Conservation (phyloP, 2,888 invertebrate genomes). For the Dysmachus trigonus region DNA sequence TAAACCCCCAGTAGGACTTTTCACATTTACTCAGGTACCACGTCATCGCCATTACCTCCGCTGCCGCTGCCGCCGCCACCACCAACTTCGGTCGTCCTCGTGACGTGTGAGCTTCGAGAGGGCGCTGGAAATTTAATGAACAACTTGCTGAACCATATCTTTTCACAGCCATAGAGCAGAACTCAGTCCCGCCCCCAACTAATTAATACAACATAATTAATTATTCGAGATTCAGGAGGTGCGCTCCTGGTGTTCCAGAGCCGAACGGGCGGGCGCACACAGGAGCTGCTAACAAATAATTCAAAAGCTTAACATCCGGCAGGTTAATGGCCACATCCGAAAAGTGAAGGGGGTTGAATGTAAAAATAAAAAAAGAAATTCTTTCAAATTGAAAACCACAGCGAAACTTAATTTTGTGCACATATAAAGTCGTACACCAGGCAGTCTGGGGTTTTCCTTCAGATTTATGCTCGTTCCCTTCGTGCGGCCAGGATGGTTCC, state of each 20-base stretch:
- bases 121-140: conserved; percentile 7
- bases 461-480: conserved; percentile 7
- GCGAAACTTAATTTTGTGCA: conserved; percentile 34
- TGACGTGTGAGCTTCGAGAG: conserved; percentile 8
- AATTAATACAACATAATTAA: conserved; percentile 34
- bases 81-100: not conserved
- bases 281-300: conserved; percentile 8
- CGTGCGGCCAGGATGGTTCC: not conserved
- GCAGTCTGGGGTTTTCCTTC: not conserved
- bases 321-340: conserved; percentile 38
- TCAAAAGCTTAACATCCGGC: conserved; percentile 34
- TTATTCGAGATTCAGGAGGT: conserved; percentile 5
- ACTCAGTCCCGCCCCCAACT: not conserved
- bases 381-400: conserved; percentile 33
- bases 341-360: not conserved
- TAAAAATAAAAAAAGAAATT: too few species aligned
- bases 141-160: conserved; percentile 15
- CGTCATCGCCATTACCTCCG: not conserved
- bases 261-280: not conserved
- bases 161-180: conserved; percentile 2
- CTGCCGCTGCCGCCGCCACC: not conserved
- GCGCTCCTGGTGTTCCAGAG: not conserved
- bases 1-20: not conserved
- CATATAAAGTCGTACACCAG: not conserved
- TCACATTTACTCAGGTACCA: not conserved